Evolutionary conservation across 1,140 invertebrate species (phyloP).

Genomic region (Formica exsecta): DNA sequence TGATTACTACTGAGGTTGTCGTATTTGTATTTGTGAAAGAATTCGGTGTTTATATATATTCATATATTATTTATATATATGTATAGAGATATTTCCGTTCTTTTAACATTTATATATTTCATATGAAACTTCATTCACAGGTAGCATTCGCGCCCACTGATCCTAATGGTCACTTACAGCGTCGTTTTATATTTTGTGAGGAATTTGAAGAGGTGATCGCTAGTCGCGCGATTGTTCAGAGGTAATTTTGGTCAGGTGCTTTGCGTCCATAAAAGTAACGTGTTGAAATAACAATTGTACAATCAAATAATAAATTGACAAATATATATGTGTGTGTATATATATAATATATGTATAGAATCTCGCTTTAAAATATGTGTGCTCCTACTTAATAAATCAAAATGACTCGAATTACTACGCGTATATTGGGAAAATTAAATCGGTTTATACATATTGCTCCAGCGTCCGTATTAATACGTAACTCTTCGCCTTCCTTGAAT

Average conservation of each 20-base stretch:
- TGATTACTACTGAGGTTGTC: slow-evolving; percentile 77
- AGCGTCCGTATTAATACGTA: slow-evolving; percentile 44
- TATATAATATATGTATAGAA: background rate
- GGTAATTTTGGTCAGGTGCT: slow-evolving; percentile 77
- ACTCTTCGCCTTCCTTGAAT: slow-evolving; percentile 19
- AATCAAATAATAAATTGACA: slow-evolving; percentile 48
- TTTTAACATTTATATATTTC: slow-evolving; percentile 80
- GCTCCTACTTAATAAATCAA: slow-evolving; percentile 41
- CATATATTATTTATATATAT: slow-evolving; percentile 74
- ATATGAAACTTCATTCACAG: slow-evolving; percentile 83
- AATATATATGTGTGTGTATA: background rate
- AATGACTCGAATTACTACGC: slow-evolving; percentile 4
- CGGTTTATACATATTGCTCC: slow-evolving; percentile 34
- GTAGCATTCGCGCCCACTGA: slow-evolving; percentile 81
- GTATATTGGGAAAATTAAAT: slow-evolving; percentile 50
- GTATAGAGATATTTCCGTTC: slow-evolving; percentile 76
- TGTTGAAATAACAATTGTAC: slow-evolving; percentile 56
- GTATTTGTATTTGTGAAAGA: slow-evolving; percentile 75
- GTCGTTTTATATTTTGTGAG: slow-evolving; percentile 67
- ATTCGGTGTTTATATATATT: slow-evolving; percentile 74
- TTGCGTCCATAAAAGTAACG: slow-evolving; percentile 48
- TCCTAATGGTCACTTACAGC: slow-evolving; percentile 70
- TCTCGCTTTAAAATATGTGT: slow-evolving; percentile 18
- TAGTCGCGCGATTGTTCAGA: slow-evolving; percentile 71
- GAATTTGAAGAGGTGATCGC: slow-evolving; percentile 74